A percentile compares a stretch with the other conserved stretches of the same genome.
Conservation (phyloP, 2,888 invertebrate genomes). For the Cerastoderma edule region DNA sequence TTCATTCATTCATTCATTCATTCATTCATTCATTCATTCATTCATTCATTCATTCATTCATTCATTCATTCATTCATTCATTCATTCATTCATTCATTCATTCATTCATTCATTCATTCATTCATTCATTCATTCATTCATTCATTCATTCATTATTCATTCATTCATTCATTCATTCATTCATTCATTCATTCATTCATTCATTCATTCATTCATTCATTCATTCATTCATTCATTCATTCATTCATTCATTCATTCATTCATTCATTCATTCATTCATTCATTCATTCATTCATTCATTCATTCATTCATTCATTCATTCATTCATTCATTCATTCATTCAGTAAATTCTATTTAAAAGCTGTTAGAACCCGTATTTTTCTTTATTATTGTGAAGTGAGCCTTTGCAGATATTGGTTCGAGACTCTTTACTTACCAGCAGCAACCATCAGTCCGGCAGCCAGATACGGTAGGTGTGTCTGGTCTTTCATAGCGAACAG, state of each 20-base stretch:
- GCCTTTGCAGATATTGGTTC: not conserved
- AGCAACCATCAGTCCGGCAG: conserved; percentile 2
- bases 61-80: not conserved
- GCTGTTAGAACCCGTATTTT: not conserved
- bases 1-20: not conserved
- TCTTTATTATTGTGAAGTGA: not conserved
- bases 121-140: not conserved
- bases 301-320: not conserved
- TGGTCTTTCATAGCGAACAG: conserved; percentile 25
- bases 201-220: not conserved
- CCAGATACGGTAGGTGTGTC: conserved; percentile 11
- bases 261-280: not conserved
- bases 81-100: not conserved
- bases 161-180: not conserved
- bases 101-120: not conserved
- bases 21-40: not conserved
- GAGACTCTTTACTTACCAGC: not conserved
- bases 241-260: not conserved
- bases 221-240: not conserved
- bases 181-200: not conserved
- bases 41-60: not conserved
- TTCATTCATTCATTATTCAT: not conserved
- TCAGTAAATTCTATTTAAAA: not conserved
- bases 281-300: not conserved
- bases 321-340: not conserved